A percentile compares a stretch with the other conserved stretches of the same genome.
These are phyloP conservation scores for Spodoptera picta DNA, from an alignment of 2,888 invertebrate genomes.

Conservation along the genomic window DNA sequence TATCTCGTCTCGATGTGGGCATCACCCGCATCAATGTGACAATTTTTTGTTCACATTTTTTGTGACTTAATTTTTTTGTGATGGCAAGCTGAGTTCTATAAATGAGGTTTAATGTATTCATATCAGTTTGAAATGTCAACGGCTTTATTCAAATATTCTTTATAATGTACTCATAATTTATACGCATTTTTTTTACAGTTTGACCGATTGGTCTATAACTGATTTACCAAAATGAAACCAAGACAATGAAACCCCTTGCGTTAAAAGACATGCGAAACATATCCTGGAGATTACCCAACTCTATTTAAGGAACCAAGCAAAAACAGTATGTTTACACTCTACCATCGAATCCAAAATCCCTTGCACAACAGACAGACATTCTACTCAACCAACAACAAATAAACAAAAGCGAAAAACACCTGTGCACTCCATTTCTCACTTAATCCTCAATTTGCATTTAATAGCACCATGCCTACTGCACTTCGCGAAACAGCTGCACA, in stretches of 20 bases:
- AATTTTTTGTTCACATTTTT: constrained; percentile 33
- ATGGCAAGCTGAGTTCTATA: constrained; percentile 15
- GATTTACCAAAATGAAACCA: too few relatives aligned
- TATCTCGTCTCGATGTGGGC: constrained; percentile 38
- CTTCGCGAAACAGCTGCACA: constrained; percentile 21
- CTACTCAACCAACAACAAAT: not conserved
- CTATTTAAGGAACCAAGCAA: not conserved
- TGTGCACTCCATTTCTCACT: constrained; percentile 6
- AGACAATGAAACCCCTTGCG: too few relatives aligned
- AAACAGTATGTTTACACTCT: too few relatives aligned
- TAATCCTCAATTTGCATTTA: constrained; percentile 29
- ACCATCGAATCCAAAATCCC: too few relatives aligned
- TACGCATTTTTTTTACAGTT: too few relatives aligned
- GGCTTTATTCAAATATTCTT: too few relatives aligned
- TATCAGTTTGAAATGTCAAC: not conserved
- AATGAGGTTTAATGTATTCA: not conserved
- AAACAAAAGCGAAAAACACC: constrained; percentile 6
- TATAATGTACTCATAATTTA: too few relatives aligned
- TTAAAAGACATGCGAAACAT: too few relatives aligned
- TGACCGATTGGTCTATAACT: too few relatives aligned
- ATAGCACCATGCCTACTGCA: constrained; percentile 14
- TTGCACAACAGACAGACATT: too few relatives aligned
- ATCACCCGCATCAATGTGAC: constrained; percentile 55
- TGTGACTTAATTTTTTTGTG: constrained; percentile 35
- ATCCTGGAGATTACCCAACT: too few relatives aligned